Percentiles rank a stretch among this genome's conserved stretches.
Evolutionary conservation across 2,113 vertebrate species (phyloP).

Genomic region (Aix galericulata): DNA sequence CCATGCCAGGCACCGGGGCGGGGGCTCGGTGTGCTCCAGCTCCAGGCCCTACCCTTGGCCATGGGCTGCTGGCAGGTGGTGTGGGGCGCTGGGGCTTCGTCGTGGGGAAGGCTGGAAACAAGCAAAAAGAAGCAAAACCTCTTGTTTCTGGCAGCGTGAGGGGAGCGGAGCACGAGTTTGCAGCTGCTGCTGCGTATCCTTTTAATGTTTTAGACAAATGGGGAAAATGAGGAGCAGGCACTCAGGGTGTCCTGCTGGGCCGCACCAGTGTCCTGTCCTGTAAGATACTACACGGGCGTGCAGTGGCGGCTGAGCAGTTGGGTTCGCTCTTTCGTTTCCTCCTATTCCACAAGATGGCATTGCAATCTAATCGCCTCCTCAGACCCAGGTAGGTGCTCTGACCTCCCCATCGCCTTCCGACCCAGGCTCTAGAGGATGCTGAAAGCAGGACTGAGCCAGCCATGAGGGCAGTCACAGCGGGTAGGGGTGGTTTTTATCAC

Average conservation of each 20-base stretch:
- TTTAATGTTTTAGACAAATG: not conserved
- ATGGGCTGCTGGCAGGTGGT: too few relatives aligned
- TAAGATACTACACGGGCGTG: rapidly evolving
- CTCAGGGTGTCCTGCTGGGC: rapidly evolving
- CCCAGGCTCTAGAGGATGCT: not conserved
- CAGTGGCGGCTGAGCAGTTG: not conserved
- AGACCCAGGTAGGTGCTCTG: not conserved
- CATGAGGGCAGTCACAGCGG: rapidly evolving
- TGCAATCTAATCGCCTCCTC: constrained; percentile 29
- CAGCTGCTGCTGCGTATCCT: rapidly evolving
- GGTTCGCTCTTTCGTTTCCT: not conserved
- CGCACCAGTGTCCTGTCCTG: not conserved
- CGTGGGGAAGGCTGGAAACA: too few relatives aligned
- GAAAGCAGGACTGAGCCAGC: not conserved
- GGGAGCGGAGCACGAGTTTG: not conserved
- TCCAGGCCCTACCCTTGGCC: not conserved
- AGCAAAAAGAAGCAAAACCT: not conserved
- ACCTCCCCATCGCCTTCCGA: not conserved
- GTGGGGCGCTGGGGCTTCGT: too few relatives aligned
- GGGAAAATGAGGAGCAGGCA: not conserved
- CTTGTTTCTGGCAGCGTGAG: rapidly evolving
- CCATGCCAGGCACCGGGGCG: too few relatives aligned
- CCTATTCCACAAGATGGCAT: constrained; percentile 64
- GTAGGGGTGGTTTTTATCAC: not conserved
- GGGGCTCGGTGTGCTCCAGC: not conserved